phyloP scores from a whole-genome alignment of 30 jellyfish, hydroid and myxozoan genomes.

The Turritopsis rubra region DNA sequence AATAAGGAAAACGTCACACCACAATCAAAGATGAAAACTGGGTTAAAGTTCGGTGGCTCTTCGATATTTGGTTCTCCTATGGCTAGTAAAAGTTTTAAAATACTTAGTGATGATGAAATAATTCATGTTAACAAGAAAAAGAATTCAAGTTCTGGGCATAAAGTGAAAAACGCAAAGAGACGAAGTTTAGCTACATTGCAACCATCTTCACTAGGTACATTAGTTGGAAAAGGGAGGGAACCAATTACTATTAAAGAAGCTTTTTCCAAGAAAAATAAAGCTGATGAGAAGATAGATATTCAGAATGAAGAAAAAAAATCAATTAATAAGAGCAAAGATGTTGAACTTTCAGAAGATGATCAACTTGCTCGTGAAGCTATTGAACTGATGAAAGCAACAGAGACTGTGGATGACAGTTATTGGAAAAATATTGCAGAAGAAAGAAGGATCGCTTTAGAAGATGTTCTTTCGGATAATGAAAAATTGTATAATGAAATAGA shows the following conservation, averaged over 20 bases:
- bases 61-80: slow-evolving; percentile 15
- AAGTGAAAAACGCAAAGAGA: slow-evolving; percentile 23
- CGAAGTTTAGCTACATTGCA: slow-evolving; percentile 73
- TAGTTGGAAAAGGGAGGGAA: slow-evolving; percentile 14
- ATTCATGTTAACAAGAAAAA: not conserved
- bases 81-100: slow-evolving; percentile 15
- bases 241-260: slow-evolving; percentile 9
- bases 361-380: slow-evolving; percentile 69
- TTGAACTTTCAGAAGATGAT: slow-evolving; percentile 16
- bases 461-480: slow-evolving; percentile 70
- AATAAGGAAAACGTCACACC: slow-evolving; percentile 28
- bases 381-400: slow-evolving; percentile 57
- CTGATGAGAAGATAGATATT: not conserved
- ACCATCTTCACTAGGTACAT: slow-evolving; percentile 46
- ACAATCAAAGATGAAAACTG: slow-evolving; percentile 24
- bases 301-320: not conserved
- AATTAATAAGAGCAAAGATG: not conserved
- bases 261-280: not conserved
- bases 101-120: slow-evolving; percentile 22
- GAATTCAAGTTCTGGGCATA: not conserved
- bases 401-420: slow-evolving; percentile 46
- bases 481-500: slow-evolving; percentile 63
- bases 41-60: not conserved
- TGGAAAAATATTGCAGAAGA: slow-evolving; percentile 76
- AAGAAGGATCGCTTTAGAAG: slow-evolving; percentile 83